phyloP scores from a whole-genome alignment of 2,113 vertebrate genomes.

The Mungos mungo region DNA sequence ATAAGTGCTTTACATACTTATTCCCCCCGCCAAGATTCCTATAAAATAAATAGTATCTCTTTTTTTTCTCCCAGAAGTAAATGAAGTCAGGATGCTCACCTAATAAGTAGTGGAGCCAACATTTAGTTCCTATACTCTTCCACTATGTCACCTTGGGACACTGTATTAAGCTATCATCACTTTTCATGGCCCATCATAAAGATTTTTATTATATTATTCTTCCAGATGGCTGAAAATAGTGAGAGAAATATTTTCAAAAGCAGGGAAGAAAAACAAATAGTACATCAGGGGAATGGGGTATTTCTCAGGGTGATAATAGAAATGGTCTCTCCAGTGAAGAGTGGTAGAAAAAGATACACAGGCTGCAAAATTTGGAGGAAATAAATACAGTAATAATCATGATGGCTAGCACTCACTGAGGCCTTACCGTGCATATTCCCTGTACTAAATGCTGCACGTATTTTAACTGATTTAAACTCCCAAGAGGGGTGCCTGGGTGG shows the following conservation, averaged over 20 bases:
- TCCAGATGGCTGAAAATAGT: background rate
- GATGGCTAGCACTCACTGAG: background rate
- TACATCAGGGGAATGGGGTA: background rate
- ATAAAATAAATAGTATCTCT: background rate
- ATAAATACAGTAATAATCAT: background rate
- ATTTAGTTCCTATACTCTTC: no score
- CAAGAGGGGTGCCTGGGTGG: background rate
- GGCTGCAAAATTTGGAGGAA: background rate
- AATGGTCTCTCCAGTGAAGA: background rate
- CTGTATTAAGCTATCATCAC: background rate
- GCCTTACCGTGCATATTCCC: background rate
- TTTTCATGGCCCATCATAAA: background rate
- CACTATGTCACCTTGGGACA: background rate
- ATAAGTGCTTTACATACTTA: background rate
- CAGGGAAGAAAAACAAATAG: background rate
- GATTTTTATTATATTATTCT: background rate
- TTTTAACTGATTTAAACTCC: background rate
- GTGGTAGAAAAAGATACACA: background rate
- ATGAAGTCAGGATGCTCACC: background rate
- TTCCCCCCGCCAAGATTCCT: background rate
- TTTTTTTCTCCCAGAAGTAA: background rate
- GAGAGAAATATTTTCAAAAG: conserved; percentile 14
- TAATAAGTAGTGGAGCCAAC: background rate
- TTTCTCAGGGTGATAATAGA: background rate
- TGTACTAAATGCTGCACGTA: background rate